Percentiles rank a stretch among this genome's conserved stretches.
Conservation (phyloP, 2,797 vertebrate species). For the Pangasius macronema region DNA sequence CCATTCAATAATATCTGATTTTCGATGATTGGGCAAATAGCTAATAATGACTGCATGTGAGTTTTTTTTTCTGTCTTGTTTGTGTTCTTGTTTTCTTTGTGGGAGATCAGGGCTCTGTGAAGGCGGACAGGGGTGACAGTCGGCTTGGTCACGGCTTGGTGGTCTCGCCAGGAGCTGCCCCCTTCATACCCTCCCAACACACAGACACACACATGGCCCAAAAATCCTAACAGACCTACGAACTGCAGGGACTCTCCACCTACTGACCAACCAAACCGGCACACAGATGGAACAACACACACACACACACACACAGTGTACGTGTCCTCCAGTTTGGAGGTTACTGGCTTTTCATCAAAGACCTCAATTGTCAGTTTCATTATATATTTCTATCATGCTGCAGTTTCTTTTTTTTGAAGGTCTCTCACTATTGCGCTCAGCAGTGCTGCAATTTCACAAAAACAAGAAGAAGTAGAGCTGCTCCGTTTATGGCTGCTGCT, state of each 20-base stretch:
- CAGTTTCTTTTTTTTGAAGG: not conserved
- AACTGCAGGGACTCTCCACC: constrained; percentile 59
- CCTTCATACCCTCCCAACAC: constrained; percentile 53
- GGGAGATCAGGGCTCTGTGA: constrained; percentile 25
- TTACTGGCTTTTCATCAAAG: not conserved
- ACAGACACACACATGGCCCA: constrained; percentile 65
- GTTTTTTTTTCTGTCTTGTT: constrained; percentile 22
- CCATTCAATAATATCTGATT: too few relatives aligned
- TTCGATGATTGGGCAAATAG: not conserved
- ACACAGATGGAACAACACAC: constrained; percentile 64
- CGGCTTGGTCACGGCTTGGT: constrained; percentile 69
- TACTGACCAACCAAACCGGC: constrained; percentile 64
- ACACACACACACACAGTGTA: constrained; percentile 18
- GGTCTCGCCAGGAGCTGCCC: constrained; percentile 60
- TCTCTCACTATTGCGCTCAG: not conserved
- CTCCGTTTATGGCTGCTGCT: not conserved
- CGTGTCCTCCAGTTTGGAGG: constrained; percentile 25
- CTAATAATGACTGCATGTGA: not conserved
- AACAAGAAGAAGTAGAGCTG: not conserved
- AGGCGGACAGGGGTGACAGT: constrained; percentile 63
- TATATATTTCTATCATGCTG: not conserved
- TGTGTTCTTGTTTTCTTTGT: constrained; percentile 44
- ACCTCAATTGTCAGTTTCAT: not conserved
- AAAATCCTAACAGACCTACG: constrained; percentile 60
- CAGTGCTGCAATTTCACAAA: not conserved